Evolutionary conservation across 2,888 invertebrate species (phyloP), one percentile per base, ranked within the genome.

Genomic region (Papilio elwesi): DNA sequence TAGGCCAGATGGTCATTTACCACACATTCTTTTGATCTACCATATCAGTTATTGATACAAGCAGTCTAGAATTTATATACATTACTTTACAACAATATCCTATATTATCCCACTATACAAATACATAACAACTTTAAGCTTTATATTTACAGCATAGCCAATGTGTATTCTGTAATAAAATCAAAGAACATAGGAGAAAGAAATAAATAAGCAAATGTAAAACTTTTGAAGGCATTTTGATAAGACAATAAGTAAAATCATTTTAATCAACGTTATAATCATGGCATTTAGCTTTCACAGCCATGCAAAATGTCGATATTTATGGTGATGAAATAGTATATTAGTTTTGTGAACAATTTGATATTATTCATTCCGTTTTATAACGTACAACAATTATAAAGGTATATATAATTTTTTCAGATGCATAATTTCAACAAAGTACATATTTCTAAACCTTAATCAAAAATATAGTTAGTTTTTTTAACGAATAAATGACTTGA

Each of bases 161-260:
- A 43, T 62, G n/a, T 38, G 43, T 62, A 15, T 62, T 43, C 7
- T 4, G 2, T 43, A 15, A 62, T 43, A 62, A 62, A 38, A 43
- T 11, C 38, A 38, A 43, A 38, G 59, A 38, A 43, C 43, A 43
- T 10, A 43, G 9, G 43, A 9, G 43, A 62, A 62, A 62, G n/a
- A 62, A 62, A 43, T 36, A 26, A 59, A n/a, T 43, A 43, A 43
- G 59, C 59, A 62, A 62, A 62, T 59, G n/a, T 15, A 5, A n/a
- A 62, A 43, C n/a, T 43, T 43, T 9, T 43, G n/a, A 57, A 43
- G n/a, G 43, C 11, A 15, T 15, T 11, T 62, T 43, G 59, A 43
- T 43, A 43, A 15, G 59, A 62, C 15, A 62, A n/a, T 43, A 62
- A 36, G 10, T 43, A 62, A n/a, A 43, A 43, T 59, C 8, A 59